Conservation (phyloP, 2,888 invertebrate genomes). For the Drymonia ruficornis region DNA sequence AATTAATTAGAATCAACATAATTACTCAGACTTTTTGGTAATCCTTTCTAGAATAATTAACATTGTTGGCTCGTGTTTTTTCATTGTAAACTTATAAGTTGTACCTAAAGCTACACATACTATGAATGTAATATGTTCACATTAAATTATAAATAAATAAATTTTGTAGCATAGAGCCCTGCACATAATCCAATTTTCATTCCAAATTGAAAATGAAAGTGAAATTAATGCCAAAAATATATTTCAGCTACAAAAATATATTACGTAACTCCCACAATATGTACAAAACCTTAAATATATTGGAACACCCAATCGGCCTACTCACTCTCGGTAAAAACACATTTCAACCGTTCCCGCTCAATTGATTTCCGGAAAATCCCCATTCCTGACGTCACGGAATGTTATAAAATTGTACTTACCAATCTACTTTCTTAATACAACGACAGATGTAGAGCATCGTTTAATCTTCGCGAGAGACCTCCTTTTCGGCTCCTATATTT, state of each 20-base stretch:
- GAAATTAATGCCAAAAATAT: too few relatives aligned
- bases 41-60: neutral
- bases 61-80: too few relatives aligned
- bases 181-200: too few relatives aligned
- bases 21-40: neutral
- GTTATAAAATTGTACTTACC: neutral
- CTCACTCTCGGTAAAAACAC: conserved; percentile 32
- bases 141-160: too few relatives aligned
- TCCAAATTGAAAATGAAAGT: too few relatives aligned
- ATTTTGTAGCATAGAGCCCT: too few relatives aligned
- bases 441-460: neutral
- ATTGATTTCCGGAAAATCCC: conserved; percentile 31
- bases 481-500: too few relatives aligned
- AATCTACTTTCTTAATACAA: conserved; percentile 1
- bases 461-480: neutral
- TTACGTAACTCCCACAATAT: conserved; percentile 25
- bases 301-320: conserved; percentile 27
- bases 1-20: neutral
- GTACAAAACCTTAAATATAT: conserved; percentile 26
- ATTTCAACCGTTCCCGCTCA: conserved; percentile 28
- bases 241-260: neutral
- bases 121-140: too few relatives aligned
- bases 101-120: too few relatives aligned
- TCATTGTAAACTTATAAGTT: too few relatives aligned
- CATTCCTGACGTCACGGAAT: conserved; percentile 2